These are phyloP conservation scores for Bombus picipes DNA, from an alignment of 1,140 invertebrate genomes.

Conservation along the genomic window DNA sequence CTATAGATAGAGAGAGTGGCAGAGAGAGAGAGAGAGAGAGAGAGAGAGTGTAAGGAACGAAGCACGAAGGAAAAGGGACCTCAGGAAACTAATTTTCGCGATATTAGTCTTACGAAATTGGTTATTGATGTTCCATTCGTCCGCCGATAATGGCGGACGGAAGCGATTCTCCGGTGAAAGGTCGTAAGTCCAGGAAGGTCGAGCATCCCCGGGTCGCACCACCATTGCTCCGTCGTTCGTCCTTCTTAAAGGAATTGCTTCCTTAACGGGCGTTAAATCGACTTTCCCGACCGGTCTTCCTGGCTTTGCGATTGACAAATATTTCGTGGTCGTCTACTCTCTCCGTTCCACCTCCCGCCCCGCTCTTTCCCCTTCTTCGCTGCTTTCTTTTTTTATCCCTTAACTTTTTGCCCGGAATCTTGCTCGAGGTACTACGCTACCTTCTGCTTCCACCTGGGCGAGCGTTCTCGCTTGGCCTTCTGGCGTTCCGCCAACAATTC, in stretches of 20 bases:
- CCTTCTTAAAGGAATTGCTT: slow-evolving; percentile 70
- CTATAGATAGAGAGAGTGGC: background rate
- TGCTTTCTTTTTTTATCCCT: background rate
- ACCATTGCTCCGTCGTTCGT: slow-evolving; percentile 53
- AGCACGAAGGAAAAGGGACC: slow-evolving; percentile 40
- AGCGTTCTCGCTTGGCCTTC: slow-evolving; percentile 26
- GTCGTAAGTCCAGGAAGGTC: slow-evolving; percentile 64
- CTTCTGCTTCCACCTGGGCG: slow-evolving; percentile 57
- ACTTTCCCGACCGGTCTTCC: slow-evolving; percentile 59
- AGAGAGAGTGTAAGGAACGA: slow-evolving; percentile 23
- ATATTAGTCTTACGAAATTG: slow-evolving; percentile 81
- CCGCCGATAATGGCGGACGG: slow-evolving; percentile 65
- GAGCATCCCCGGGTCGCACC: slow-evolving; percentile 59
- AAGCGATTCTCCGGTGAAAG: slow-evolving; percentile 68
- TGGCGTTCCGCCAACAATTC: slow-evolving; percentile 60
- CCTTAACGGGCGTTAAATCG: slow-evolving; percentile 72
- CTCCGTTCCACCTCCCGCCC: background rate
- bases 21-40: too few relatives aligned
- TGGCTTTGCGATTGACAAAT: slow-evolving; percentile 66
- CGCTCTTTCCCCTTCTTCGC: background rate
- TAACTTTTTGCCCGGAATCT: slow-evolving; percentile 34
- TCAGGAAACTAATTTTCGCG: slow-evolving; percentile 78
- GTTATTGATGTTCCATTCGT: slow-evolving; percentile 79
- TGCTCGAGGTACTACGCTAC: slow-evolving; percentile 40
- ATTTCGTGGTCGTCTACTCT: slow-evolving; percentile 60